These are phyloP conservation scores for Merluccius polli DNA, from an alignment of 2,797 vertebrate species.

Conservation along the genomic window DNA sequence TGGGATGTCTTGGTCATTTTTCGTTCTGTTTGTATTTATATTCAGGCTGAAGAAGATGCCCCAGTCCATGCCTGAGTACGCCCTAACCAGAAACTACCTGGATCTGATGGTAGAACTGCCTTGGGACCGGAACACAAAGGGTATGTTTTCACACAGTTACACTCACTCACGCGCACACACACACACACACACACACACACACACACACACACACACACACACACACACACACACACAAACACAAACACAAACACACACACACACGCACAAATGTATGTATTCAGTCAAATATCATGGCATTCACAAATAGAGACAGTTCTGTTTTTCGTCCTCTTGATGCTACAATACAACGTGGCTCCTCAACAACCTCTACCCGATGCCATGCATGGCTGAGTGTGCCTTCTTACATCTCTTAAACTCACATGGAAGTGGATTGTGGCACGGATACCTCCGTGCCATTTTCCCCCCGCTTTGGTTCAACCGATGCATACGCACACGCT, in stretches of 20 bases:
- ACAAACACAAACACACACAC: too few species aligned
- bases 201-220: too few species aligned
- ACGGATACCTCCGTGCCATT: background rate
- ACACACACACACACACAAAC: too few species aligned
- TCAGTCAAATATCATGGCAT: too few species aligned
- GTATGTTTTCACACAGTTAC: slow-evolving; percentile 57
- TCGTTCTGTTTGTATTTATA: slow-evolving; percentile 2
- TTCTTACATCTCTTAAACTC: background rate
- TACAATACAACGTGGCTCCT: background rate
- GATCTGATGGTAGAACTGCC: slow-evolving; percentile 97
- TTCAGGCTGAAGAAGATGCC: slow-evolving; percentile 96
- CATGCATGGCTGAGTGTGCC: background rate
- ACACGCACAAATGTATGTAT: too few species aligned
- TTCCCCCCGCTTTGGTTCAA: background rate
- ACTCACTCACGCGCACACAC: background rate
- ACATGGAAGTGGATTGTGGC: background rate
- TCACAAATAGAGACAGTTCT: too few species aligned
- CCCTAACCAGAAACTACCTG: slow-evolving; percentile 92
- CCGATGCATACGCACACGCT: background rate
- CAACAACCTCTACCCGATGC: background rate
- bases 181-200: too few species aligned
- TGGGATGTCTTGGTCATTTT: background rate
- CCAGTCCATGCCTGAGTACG: slow-evolving; percentile 96
- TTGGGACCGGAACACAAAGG: slow-evolving; percentile 91
- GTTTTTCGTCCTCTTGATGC: too few species aligned